These are phyloP conservation scores for Chymomyza caudatula DNA, from an alignment of 2,888 invertebrate genomes.

Conservation along the genomic window DNA sequence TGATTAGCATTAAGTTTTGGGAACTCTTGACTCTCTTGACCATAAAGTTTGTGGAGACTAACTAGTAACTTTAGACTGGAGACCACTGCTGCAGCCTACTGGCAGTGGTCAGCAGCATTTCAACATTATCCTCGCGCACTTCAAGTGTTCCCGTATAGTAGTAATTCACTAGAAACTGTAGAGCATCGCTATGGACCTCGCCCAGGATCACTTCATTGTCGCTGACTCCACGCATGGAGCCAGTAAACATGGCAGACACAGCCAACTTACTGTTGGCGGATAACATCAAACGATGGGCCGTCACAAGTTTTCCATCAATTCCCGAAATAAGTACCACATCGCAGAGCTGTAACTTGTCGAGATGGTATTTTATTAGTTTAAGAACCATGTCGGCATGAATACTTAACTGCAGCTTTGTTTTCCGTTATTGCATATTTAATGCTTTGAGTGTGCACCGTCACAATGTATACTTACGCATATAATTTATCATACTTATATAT, in stretches of 20 bases:
- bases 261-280: conserved; percentile 95
- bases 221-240: conserved; percentile 89
- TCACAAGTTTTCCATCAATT: conserved; percentile 83
- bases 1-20: conserved; percentile 84
- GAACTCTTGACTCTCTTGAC: conserved; percentile 82
- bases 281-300: conserved; percentile 91
- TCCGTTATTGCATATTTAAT: too few relatives aligned
- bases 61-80: too few relatives aligned
- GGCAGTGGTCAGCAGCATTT: conserved; percentile 91
- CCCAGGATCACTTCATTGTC: conserved; percentile 90
- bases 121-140: conserved; percentile 93
- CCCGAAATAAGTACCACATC: conserved; percentile 93
- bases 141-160: conserved; percentile 91
- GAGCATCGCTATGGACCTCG: conserved; percentile 90
- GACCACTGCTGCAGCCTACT: conserved; percentile 93
- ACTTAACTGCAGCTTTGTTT: too few relatives aligned
- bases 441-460: too few relatives aligned
- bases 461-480: too few relatives aligned
- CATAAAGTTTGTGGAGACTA: conserved; percentile 93
- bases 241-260: conserved; percentile 97
- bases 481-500: too few relatives aligned
- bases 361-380: conserved; percentile 89
- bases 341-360: conserved; percentile 89
- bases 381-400: conserved; percentile 88
- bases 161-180: conserved; percentile 90